These are phyloP conservation scores for Odontesthes bonariensis DNA, from an alignment of 2,113 vertebrate species.

Conservation along the genomic window DNA sequence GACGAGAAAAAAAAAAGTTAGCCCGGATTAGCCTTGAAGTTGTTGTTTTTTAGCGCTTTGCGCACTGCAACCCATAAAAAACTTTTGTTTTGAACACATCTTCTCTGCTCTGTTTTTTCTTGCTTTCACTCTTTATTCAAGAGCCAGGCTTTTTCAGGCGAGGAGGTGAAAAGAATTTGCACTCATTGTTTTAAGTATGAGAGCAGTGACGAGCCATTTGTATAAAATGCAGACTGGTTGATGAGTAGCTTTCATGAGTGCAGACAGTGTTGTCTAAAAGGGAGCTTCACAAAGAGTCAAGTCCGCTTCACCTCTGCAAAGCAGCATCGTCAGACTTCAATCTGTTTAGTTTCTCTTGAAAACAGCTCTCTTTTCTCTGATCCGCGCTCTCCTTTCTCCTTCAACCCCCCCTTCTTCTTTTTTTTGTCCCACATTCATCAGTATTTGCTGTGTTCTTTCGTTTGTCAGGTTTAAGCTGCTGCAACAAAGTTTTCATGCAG, in stretches of 20 bases:
- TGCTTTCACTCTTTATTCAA: not conserved
- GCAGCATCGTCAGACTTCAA: constrained; percentile 17
- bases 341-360: constrained; percentile 11
- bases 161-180: constrained; percentile 53
- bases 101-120: constrained; percentile 11
- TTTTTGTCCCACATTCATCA: not conserved
- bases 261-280: constrained; percentile 50
- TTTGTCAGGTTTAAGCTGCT: not conserved
- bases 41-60: constrained; percentile 82
- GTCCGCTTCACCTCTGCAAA: constrained; percentile 31
- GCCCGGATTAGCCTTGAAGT: constrained; percentile 71
- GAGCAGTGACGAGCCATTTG: constrained; percentile 54
- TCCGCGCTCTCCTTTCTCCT: not conserved
- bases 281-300: constrained; percentile 26
- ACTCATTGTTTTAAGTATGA: constrained; percentile 62
- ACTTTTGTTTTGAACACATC: constrained; percentile 39
- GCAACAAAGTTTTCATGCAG: constrained; percentile 21
- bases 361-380: constrained; percentile 1
- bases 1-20: constrained; percentile 43
- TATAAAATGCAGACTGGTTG: constrained; percentile 64
- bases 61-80: constrained; percentile 42
- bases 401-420: not conserved
- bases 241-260: constrained; percentile 46
- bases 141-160: constrained; percentile 26
- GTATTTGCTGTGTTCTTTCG: not conserved